These are phyloP conservation scores for Thumatha senex DNA, from an alignment of 2,888 invertebrate genomes.

Conservation along the genomic window DNA sequence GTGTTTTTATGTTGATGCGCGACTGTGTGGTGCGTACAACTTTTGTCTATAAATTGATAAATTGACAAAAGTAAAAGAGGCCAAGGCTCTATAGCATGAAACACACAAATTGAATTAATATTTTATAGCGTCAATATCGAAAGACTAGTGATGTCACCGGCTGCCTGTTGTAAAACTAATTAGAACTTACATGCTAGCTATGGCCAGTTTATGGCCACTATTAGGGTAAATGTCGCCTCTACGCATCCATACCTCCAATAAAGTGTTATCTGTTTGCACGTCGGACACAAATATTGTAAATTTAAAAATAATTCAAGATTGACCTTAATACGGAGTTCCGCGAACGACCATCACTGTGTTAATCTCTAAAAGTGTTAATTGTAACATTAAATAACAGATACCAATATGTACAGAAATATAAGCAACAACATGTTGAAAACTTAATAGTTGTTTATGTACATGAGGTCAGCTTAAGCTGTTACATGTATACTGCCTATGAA, in stretches of 20 bases:
- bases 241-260: conserved; percentile 22
- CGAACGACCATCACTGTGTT: conserved; percentile 6
- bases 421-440: neutral
- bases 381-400: conserved; percentile 12
- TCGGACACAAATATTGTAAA: conserved; percentile 31
- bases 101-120: conserved; percentile 54
- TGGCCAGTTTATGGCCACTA: conserved; percentile 44
- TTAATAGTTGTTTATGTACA: neutral
- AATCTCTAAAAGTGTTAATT: conserved; percentile 16
- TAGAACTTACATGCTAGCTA: conserved; percentile 52
- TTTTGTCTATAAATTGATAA: too few species aligned
- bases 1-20: too few species aligned
- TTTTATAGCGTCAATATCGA: conserved; percentile 42
- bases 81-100: neutral
- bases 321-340: conserved; percentile 33
- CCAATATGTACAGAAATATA: neutral
- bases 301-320: conserved; percentile 23
- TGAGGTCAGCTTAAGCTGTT: neutral
- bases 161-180: conserved; percentile 53
- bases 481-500: neutral
- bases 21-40: neutral
- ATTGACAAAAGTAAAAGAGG: too few species aligned
- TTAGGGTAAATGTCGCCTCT: conserved; percentile 36
- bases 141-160: conserved; percentile 47
- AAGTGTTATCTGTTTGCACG: conserved; percentile 33